Base-by-base conservation (phyloP, 2,797 vertebrate species). In the Geotrypetes seraphini region DNA sequence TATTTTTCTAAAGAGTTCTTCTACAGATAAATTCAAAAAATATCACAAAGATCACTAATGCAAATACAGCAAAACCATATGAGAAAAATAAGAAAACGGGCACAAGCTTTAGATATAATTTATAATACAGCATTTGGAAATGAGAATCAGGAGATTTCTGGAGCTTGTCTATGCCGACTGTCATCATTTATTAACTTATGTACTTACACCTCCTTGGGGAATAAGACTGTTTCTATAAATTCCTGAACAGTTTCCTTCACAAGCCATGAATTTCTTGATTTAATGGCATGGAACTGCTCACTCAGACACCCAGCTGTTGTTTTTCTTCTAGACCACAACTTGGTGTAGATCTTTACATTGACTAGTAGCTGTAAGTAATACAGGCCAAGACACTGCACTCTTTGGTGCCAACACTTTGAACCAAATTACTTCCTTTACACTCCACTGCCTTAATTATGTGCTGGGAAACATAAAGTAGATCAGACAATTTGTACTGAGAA, bases 361-460 rank as follows among this genome's bases (percentile, higher is more conserved):
- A 58, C 75, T 83, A 73, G 80, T 79, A 86, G 82, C 80, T 76
- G 69, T 62, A 80, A 75, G 81, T 44, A 72, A 80, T 70, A 78
- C 26, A 66, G 79, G 72, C 67, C 65, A 73, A 69, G 75, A 79
- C 75, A 74, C 63, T 68, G 83, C 79, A 54, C 72, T 40, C 61
- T n/a, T 75, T 80, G 79, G 74, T 88, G 85, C 85, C 77, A 79
- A 82, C 83, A 78, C 88, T 92, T 90, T 86, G 87, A 92, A 89
- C 80, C 84, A 89, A 90, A 89, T 87, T 69, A 87, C 91, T 91
- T 92, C 91, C 89, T 88, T 84, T 89, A 81, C 85, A 84, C 81
- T 72, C 83, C 78, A 53, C 73, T 54, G 79, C 79, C 89, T 89
- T 92, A 92, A 94, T 92, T 89, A 91, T 76, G 88, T 89, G 87